Evolutionary conservation across 2,888 invertebrate species (phyloP).

Genomic region (Apoderus coryli): DNA sequence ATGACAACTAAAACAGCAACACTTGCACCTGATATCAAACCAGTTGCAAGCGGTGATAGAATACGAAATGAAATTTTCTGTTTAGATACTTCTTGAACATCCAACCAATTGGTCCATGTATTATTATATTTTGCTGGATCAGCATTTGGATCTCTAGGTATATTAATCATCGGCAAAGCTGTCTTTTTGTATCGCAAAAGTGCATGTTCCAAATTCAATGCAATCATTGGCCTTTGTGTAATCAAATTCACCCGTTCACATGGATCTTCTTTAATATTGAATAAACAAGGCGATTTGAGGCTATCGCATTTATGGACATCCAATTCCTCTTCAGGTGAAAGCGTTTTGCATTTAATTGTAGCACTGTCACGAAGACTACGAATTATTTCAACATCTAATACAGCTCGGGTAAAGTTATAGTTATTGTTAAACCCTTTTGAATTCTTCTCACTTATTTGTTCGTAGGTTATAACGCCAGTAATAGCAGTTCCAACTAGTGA

Average conservation of each 20-base stretch:
- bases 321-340: constrained; percentile 20
- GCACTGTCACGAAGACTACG: constrained; percentile 22
- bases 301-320: constrained; percentile 25
- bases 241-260: constrained; percentile 39
- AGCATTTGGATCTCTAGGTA: constrained; percentile 32
- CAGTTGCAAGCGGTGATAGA: constrained; percentile 25
- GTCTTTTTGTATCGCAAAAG: constrained; percentile 32
- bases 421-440: constrained; percentile 12
- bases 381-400: constrained; percentile 21
- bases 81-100: constrained; percentile 33
- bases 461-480: constrained; percentile 30
- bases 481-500: constrained; percentile 35
- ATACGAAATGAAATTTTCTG: constrained; percentile 20
- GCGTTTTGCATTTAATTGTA: constrained; percentile 23
- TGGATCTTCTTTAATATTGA: constrained; percentile 36
- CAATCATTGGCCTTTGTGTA: constrained; percentile 27
- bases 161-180: constrained; percentile 33
- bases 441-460: constrained; percentile 32
- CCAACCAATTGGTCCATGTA: constrained; percentile 45
- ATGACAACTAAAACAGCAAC: constrained; percentile 24
- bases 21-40: constrained; percentile 25
- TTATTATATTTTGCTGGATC: constrained; percentile 39
- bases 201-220: constrained; percentile 32
- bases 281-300: constrained; percentile 34
- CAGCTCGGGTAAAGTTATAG: constrained; percentile 17